Conservation (phyloP, 2,113 vertebrate genomes). For the Petrocephalus zakoni region DNA sequence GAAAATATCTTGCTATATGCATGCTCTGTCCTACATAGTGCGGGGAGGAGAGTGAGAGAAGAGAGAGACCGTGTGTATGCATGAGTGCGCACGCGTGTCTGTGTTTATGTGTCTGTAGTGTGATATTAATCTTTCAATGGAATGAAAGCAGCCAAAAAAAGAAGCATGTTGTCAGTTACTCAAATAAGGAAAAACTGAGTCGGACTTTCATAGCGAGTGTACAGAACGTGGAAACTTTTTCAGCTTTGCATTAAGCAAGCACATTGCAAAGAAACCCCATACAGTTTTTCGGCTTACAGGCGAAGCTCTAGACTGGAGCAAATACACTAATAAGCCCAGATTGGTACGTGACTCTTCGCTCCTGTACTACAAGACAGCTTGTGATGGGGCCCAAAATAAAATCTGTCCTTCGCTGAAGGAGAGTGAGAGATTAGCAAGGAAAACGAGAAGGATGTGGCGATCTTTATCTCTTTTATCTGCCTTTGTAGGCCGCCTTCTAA, state of each 20-base stretch:
- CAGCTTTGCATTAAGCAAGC: not conserved
- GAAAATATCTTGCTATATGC: slow-evolving; percentile 70
- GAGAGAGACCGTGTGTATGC: slow-evolving; percentile 14
- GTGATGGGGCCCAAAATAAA: slow-evolving; percentile 15
- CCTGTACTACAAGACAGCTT: not conserved
- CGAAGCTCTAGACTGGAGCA: not conserved
- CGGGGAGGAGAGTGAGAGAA: slow-evolving; percentile 31
- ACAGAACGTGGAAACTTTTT: not conserved
- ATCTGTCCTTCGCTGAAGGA: slow-evolving; percentile 20
- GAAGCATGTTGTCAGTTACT: not conserved
- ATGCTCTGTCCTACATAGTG: slow-evolving; percentile 66
- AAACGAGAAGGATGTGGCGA: not conserved
- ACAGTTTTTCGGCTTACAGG: not conserved
- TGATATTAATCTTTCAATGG: not conserved
- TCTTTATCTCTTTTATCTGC: slow-evolving; percentile 34
- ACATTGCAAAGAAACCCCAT: not conserved
- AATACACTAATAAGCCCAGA: not conserved
- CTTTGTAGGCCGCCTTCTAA: slow-evolving; percentile 28
- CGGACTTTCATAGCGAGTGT: not conserved
- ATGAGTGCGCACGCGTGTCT: not conserved
- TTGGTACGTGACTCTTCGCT: not conserved
- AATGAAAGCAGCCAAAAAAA: not conserved
- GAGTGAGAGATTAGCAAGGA: slow-evolving; percentile 25
- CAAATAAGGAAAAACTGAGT: not conserved
- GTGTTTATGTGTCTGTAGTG: slow-evolving; percentile 2